phyloP scores from a whole-genome alignment of 2,888 invertebrate species.

The Therioaphis trifolii region DNA sequence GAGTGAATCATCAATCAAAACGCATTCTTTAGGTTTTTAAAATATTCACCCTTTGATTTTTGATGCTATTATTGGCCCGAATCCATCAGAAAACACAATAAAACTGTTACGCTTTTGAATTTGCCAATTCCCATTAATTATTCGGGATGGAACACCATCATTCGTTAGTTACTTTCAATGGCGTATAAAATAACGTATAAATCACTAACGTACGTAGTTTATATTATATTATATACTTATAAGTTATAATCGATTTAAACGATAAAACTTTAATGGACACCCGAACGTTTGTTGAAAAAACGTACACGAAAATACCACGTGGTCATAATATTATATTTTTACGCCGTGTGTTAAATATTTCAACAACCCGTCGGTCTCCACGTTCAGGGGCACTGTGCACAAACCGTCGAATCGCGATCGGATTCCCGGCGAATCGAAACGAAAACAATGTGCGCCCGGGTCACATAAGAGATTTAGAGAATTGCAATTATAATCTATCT shows the following conservation, averaged over 20 bases:
- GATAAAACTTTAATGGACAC: slow-evolving; percentile 45
- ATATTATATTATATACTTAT: no score
- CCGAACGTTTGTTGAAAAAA: slow-evolving; percentile 18
- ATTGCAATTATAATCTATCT: no score
- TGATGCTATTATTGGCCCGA: slow-evolving; percentile 8
- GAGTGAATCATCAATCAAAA: slow-evolving; percentile 39
- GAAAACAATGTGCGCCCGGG: no score
- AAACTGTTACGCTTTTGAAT: slow-evolving; percentile 41
- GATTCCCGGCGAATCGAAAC: no score
- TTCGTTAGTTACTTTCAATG: slow-evolving; percentile 32
- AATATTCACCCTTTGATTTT: not conserved
- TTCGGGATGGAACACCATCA: not conserved
- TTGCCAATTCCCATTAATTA: slow-evolving; percentile 22
- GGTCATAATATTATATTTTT: no score
- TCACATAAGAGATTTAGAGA: no score
- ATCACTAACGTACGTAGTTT: no score
- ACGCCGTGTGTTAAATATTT: no score
- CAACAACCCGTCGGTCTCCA: no score
- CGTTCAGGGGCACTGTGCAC: no score
- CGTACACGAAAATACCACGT: no score
- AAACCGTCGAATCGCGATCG: no score
- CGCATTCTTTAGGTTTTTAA: not conserved
- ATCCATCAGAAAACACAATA: slow-evolving; percentile 37
- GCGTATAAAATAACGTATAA: slow-evolving; percentile 42
- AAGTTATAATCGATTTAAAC: slow-evolving; percentile 36